A percentile compares a stretch with the other conserved stretches of the same genome.
Conservation (phyloP, 2,113 vertebrate genomes). For the Eublepharis macularius region DNA sequence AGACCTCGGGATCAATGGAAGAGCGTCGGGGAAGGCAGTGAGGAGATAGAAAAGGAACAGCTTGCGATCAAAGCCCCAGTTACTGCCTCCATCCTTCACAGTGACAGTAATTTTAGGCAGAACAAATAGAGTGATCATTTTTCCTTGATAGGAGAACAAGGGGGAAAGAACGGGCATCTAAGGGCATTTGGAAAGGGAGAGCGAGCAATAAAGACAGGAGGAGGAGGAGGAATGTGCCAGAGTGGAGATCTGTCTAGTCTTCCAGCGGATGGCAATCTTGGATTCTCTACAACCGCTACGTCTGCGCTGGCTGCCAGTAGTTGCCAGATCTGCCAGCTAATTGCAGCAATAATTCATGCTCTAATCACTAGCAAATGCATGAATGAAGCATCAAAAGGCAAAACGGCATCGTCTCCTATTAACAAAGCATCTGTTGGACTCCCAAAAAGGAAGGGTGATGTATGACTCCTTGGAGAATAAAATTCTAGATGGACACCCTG, state of each 20-base stretch:
- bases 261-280: neutral
- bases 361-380: conserved; percentile 19
- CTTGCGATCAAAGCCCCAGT: conserved; percentile 7
- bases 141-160: neutral
- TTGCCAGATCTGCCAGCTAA: conserved; percentile 13
- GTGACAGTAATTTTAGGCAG: conserved; percentile 19
- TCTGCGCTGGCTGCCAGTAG: neutral
- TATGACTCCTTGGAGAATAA: neutral
- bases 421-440: conserved; percentile 15
- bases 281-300: neutral
- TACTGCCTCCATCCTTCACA: conserved; percentile 12
- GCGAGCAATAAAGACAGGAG: neutral
- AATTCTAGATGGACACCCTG: neutral
- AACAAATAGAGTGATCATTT: conserved; percentile 25
- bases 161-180: neutral
- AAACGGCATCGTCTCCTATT: conserved; percentile 11
- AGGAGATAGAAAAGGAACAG: neutral
- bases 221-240: neutral
- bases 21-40: neutral
- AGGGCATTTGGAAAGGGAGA: neutral
- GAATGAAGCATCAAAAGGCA: conserved; percentile 25
- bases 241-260: too few species aligned
- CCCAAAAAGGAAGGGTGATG: neutral
- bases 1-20: conserved; percentile 20
- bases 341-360: conserved; percentile 16